Percentiles rank a stretch among this genome's conserved stretches.
Evolutionary conservation across 1,140 invertebrate genomes (phyloP).

Genomic region (Megathymus violae): DNA sequence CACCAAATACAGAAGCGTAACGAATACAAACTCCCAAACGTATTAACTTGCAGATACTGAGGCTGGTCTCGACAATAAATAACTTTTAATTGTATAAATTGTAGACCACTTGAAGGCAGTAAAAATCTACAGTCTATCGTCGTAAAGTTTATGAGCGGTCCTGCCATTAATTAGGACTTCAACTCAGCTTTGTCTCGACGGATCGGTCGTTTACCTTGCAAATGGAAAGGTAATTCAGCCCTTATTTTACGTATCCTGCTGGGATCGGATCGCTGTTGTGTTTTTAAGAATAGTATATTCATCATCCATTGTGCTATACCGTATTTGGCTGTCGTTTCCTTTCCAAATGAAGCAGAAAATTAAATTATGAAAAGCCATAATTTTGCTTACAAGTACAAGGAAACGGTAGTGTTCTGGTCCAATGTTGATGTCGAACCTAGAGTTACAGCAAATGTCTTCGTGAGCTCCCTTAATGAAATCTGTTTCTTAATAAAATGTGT

Average conservation of each 20-base stretch:
- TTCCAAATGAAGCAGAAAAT: too few relatives aligned
- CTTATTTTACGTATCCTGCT: conserved; percentile 14
- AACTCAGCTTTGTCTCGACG: conserved; percentile 8
- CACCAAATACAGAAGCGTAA: conserved; percentile 32
- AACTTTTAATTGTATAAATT: conserved; percentile 36
- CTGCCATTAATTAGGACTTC: conserved; percentile 22
- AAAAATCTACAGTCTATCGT: conserved; percentile 24
- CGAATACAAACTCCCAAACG: conserved; percentile 20
- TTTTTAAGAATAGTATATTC: too few relatives aligned
- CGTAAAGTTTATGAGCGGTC: conserved; percentile 30
- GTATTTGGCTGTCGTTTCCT: too few relatives aligned
- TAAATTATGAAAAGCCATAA: too few relatives aligned
- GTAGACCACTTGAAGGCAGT: conserved; percentile 5
- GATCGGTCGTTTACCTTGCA: conserved; percentile 16
- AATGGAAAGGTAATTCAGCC: conserved; percentile 3
- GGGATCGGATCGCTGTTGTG: too few relatives aligned
- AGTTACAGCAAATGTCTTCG: too few relatives aligned
- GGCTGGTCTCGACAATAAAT: conserved; percentile 18
- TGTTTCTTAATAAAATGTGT: too few relatives aligned
- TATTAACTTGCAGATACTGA: conserved; percentile 5
- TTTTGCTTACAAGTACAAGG: too few relatives aligned
- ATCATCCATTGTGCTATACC: too few relatives aligned
- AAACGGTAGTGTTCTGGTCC: too few relatives aligned
- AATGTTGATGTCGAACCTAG: too few relatives aligned
- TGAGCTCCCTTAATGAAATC: too few relatives aligned